A percentile compares a stretch with the other conserved stretches of the same genome.
These are phyloP conservation scores for Jordanella pulchra DNA, from an alignment of 2,797 vertebrate species.

Conservation along the genomic window DNA sequence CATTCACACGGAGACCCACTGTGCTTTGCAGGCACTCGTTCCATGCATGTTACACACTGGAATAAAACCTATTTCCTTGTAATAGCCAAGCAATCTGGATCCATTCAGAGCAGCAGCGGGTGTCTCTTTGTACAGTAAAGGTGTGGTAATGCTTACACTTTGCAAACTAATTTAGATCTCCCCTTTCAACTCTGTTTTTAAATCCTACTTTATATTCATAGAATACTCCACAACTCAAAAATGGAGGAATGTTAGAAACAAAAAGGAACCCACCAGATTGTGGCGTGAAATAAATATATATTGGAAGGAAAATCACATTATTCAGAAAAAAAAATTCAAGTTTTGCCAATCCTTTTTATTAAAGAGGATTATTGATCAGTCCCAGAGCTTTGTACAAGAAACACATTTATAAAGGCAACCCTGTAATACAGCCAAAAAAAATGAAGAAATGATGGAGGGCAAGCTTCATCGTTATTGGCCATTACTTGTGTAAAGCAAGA, in stretches of 20 bases:
- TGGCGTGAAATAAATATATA: not conserved
- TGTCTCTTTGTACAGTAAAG: constrained; percentile 17
- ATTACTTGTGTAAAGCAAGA: too few relatives aligned
- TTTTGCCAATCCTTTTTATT: not conserved
- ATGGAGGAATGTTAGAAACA: not conserved
- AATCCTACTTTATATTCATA: constrained; percentile 8
- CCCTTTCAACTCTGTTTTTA: constrained; percentile 9
- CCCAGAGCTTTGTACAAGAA: not conserved
- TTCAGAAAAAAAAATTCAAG: not conserved
- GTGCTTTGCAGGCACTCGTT: constrained; percentile 42
- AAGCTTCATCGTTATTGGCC: not conserved
- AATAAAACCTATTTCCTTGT: constrained; percentile 59
- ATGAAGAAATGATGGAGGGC: not conserved
- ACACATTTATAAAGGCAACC: not conserved
- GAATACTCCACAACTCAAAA: not conserved
- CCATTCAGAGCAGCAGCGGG: constrained; percentile 50
- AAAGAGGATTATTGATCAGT: not conserved
- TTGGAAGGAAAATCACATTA: not conserved
- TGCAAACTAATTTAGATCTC: constrained; percentile 20
- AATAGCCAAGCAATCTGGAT: constrained; percentile 57
- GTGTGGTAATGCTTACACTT: constrained; percentile 23
- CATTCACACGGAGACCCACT: constrained; percentile 30
- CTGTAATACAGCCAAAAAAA: not conserved
- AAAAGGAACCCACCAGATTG: not conserved
- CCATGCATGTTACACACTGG: constrained; percentile 49